These are phyloP conservation scores for Zoroaster sp. DNA, from an alignment of 53 echinoderm and acorn worm genomes.

Conservation along the genomic window DNA sequence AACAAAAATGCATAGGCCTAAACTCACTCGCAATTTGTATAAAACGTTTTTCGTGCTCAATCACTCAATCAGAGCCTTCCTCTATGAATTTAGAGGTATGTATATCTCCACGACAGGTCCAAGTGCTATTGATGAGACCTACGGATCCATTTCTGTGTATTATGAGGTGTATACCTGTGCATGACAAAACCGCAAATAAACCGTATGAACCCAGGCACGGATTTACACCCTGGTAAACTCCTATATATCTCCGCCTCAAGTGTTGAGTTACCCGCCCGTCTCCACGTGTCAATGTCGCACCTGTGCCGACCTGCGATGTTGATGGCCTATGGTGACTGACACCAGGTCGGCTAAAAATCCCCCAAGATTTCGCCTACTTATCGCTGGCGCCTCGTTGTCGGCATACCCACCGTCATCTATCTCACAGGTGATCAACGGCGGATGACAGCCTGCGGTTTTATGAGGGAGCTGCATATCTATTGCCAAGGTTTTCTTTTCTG, in stretches of 20 bases:
- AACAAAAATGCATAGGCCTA: too few species aligned
- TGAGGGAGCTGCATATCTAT: conserved; percentile 9
- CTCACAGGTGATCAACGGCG: conserved; percentile 48
- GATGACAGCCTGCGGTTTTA: conserved; percentile 59
- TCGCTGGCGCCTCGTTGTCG: conserved; percentile 50
- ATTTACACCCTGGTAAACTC: background rate
- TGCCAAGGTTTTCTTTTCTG: background rate
- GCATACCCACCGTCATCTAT: conserved; percentile 61
- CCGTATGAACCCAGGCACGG: background rate
- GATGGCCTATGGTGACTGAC: conserved; percentile 47
- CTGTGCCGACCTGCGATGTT: conserved; percentile 38
- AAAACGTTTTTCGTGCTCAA: too few species aligned
- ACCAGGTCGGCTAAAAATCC: conserved; percentile 46
- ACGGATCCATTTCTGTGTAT: too few species aligned
- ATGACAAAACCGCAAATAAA: background rate
- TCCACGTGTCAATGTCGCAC: conserved; percentile 20
- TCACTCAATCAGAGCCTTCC: too few species aligned
- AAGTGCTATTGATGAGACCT: too few species aligned
- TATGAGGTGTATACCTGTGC: too few species aligned
- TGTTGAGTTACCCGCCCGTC: background rate
- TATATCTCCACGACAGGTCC: too few species aligned
- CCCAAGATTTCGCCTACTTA: conserved; percentile 54
- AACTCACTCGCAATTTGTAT: too few species aligned
- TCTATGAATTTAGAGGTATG: too few species aligned
- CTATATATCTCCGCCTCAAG: background rate